Percentiles rank a stretch among this genome's conserved stretches.
Conservation (phyloP, 2,797 vertebrate species). For the Coluber constrictor region DNA sequence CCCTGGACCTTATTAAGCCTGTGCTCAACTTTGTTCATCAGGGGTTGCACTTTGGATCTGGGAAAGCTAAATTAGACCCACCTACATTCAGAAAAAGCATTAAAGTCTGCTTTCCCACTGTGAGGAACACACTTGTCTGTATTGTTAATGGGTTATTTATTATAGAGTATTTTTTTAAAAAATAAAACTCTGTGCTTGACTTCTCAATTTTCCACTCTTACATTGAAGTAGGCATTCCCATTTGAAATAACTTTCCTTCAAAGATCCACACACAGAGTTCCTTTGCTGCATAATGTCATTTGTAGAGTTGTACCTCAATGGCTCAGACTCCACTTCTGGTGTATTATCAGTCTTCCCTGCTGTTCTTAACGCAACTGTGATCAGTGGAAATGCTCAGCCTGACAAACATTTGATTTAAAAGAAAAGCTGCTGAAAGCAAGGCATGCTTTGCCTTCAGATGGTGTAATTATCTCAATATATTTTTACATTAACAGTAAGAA, state of each 20-base stretch:
- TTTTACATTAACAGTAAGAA: conserved; percentile 13
- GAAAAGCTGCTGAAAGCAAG: conserved; percentile 1
- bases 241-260: conserved; percentile 3
- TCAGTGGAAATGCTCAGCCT: background rate
- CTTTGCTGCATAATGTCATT: background rate
- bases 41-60: background rate
- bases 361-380: background rate
- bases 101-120: background rate
- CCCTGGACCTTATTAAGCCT: background rate
- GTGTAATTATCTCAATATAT: conserved; percentile 8
- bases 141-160: background rate
- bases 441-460: background rate
- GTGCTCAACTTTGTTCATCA: background rate
- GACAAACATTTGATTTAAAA: conserved; percentile 26
- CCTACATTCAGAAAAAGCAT: background rate
- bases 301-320: background rate
- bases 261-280: background rate
- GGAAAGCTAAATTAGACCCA: background rate
- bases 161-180: background rate
- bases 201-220: background rate
- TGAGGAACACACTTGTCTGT: background rate
- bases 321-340: background rate
- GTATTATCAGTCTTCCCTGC: conserved; percentile 9
- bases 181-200: background rate
- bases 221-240: background rate